A percentile compares a stretch with the other conserved stretches of the same genome.
These are phyloP conservation scores for Poecilobothrus nobilitatus DNA, from an alignment of 2,888 invertebrate genomes.

Conservation along the genomic window DNA sequence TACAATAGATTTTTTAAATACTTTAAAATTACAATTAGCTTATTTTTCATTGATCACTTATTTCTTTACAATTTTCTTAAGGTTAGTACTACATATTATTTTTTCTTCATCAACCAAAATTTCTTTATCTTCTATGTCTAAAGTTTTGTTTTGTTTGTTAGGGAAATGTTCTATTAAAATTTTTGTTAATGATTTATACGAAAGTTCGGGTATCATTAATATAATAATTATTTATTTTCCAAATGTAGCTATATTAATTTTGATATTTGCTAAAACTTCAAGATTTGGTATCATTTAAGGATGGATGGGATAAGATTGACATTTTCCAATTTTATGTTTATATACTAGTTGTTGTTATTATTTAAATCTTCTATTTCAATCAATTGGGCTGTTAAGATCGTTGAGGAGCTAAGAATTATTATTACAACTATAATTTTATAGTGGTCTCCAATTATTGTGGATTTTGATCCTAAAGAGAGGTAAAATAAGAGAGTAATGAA, in stretches of 20 bases:
- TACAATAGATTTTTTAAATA: slow-evolving; percentile 11
- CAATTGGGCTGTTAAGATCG: too few species aligned
- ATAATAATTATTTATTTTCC: slow-evolving; percentile 15
- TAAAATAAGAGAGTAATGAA: too few species aligned
- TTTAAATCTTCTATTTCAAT: too few species aligned
- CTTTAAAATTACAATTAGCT: slow-evolving; percentile 12
- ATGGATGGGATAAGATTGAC: too few species aligned
- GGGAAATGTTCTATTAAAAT: slow-evolving; percentile 10
- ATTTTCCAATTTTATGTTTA: too few species aligned
- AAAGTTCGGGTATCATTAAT: slow-evolving; percentile 12
- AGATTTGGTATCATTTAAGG: slow-evolving; percentile 4
- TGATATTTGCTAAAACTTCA: slow-evolving; percentile 11
- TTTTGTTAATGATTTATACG: slow-evolving; percentile 11
- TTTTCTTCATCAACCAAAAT: slow-evolving; percentile 11
- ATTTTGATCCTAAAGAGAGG: too few species aligned
- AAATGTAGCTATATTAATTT: slow-evolving; percentile 10
- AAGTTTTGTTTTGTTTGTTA: neutral
- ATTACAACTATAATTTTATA: too few species aligned
- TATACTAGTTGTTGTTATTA: too few species aligned
- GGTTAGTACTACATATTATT: neutral
- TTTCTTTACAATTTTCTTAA: slow-evolving; percentile 3
- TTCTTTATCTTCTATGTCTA: slow-evolving; percentile 1
- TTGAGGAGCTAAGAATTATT: too few species aligned
- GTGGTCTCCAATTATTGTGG: too few species aligned
- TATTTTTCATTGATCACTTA: slow-evolving; percentile 13